A percentile compares a stretch with the other conserved stretches of the same genome.
Conservation (phyloP, 2,113 vertebrate genomes). For the Python bivittatus region DNA sequence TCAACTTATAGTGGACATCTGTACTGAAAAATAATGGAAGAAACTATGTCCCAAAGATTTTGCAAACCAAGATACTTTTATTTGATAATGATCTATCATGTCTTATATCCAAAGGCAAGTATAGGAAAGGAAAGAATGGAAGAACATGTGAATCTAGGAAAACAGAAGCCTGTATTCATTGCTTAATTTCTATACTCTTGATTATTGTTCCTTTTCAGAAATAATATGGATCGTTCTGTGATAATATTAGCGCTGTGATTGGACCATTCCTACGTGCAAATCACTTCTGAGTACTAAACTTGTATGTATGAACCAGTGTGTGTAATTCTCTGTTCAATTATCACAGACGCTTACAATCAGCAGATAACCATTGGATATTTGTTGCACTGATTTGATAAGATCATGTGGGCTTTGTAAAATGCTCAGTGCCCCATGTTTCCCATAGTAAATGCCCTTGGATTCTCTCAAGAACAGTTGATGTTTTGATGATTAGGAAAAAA, state of each 20-base stretch:
- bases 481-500: no score
- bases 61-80: neutral
- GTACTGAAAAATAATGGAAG: neutral
- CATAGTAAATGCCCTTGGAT: no score
- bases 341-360: neutral
- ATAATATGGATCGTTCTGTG: neutral
- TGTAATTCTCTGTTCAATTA: neutral
- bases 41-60: neutral
- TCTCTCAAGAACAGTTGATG: neutral
- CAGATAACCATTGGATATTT: neutral
- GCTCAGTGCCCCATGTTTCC: neutral
- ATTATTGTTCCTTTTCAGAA: slow-evolving; percentile 13
- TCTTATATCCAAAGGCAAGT: neutral
- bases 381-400: neutral
- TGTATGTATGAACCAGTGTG: neutral
- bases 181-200: slow-evolving; percentile 28
- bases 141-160: neutral
- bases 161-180: neutral
- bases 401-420: neutral
- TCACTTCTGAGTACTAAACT: slow-evolving; percentile 45
- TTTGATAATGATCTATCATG: neutral
- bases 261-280: slow-evolving; percentile 50
- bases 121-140: neutral
- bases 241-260: slow-evolving; percentile 47
- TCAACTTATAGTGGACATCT: neutral